Evolutionary conservation across 2,113 vertebrate species (phyloP).

Genomic region (Cyphomyrus plagiostoma): DNA sequence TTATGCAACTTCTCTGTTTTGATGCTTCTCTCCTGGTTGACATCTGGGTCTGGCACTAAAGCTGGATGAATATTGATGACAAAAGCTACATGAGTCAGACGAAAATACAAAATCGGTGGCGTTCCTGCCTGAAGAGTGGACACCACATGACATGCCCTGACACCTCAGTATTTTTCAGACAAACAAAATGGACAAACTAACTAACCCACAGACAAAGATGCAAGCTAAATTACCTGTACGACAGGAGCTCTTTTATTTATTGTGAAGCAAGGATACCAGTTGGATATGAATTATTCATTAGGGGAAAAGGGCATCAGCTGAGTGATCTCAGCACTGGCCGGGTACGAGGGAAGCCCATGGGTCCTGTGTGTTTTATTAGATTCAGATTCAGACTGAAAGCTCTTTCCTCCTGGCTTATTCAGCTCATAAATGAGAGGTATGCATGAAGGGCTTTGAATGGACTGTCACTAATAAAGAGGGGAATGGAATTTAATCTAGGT

Average conservation of each 20-base stretch:
- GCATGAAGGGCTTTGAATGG: constrained; percentile 42
- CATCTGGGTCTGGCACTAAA: constrained; percentile 8
- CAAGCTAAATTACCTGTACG: not conserved
- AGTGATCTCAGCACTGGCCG: constrained; percentile 55
- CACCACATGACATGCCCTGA: not conserved
- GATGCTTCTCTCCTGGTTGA: constrained; percentile 9
- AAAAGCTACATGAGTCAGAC: not conserved
- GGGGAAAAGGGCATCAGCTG: constrained; percentile 56
- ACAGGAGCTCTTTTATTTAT: constrained; percentile 42
- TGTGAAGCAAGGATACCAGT: constrained; percentile 42
- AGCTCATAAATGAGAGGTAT: constrained; percentile 46
- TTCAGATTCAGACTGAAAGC: constrained; percentile 45
- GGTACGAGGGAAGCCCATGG: constrained; percentile 54
- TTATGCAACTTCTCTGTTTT: constrained; percentile 14
- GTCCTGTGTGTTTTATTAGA: constrained; percentile 59
- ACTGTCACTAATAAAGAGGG: constrained; percentile 36
- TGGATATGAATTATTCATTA: constrained; percentile 72
- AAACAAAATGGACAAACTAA: not conserved
- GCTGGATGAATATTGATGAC: constrained; percentile 15
- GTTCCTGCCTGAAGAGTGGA: not conserved
- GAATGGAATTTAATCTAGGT: constrained; percentile 43
- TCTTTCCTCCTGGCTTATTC: constrained; percentile 59
- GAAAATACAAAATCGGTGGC: not conserved
- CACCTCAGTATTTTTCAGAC: not conserved
- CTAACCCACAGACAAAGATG: not conserved